Base-by-base conservation (phyloP, 2,113 vertebrate genomes). In the Scortum barcoo region DNA sequence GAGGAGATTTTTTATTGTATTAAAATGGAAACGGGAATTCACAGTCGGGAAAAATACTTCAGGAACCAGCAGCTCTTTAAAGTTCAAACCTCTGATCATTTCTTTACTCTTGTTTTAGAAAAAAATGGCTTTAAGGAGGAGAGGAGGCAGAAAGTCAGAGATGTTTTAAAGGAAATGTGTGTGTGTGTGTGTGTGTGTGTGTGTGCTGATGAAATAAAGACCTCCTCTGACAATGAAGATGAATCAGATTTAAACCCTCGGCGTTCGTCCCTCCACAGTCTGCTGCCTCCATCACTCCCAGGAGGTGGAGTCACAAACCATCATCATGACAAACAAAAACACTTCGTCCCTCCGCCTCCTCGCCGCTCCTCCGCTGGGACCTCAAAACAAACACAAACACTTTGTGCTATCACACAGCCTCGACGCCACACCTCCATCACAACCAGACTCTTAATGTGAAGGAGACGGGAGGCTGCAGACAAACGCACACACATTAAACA, bases 221-320 rank as follows among this genome's bases (percentile, higher is more conserved):
- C 33, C 53, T 70, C n/a, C n/a, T 63, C 40, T 76, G 68, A 72
- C 60, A 72, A 73, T 72, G 77, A 85, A 70, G 62, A 85, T 80
- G 50, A 87, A 67, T 79, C 69, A 40, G 78, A 84, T 79, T 67
- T 71, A 69, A 79, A 79, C 44, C 20, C 70, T 48, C 65, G 1
- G 67, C 20, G 76, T 70, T 70, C 6, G 54, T 76, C 76, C 69
- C 75, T 80, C 72, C 74, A 71, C 63, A 56, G 77, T 84, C 66
- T 66, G 77, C 71, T 53, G 85, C 77, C 75, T 76, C 75, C 69
- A 63, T 80, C 24, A 16, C 44, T 74, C 80, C 77, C 81, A 16
- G 54, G 78, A 68, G 81, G 69, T 2, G 54, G 73, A 71, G 76
- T 78, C 68, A 61, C 38, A 42, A 79, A 44, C 42, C 69, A 61